phyloP scores from a whole-genome alignment of 2,888 invertebrate species.

The Microctonus hyperodae region DNA sequence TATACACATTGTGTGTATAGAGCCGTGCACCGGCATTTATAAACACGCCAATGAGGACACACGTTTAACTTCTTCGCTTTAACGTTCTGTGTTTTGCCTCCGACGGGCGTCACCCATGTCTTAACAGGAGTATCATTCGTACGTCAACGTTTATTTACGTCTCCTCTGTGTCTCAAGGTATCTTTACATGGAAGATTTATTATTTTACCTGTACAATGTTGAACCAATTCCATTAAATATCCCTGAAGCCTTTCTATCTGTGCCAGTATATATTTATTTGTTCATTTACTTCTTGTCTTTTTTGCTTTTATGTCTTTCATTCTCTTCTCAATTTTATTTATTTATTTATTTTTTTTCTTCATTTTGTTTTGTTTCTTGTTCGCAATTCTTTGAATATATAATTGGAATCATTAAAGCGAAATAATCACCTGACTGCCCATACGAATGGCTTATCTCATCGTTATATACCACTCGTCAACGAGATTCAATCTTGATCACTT shows the following conservation, averaged over 20 bases:
- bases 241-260: conserved; percentile 1
- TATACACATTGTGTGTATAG: not conserved
- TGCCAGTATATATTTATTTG: not conserved
- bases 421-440: not conserved
- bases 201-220: conserved; percentile 19
- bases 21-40: conserved; percentile 13
- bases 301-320: not conserved
- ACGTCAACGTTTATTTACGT: conserved; percentile 25
- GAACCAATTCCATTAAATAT: conserved; percentile 16
- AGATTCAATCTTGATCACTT: conserved; percentile 4
- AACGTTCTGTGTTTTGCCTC: conserved; percentile 19
- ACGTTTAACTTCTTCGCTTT: conserved; percentile 12
- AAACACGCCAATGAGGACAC: conserved; percentile 23
- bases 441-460: not conserved
- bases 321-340: not conserved
- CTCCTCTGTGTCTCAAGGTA: conserved; percentile 18
- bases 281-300: not conserved
- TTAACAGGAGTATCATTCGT: conserved; percentile 24
- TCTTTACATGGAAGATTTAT: conserved; percentile 15
- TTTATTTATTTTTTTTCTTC: not conserved
- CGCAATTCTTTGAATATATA: conserved; percentile 2
- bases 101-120: conserved; percentile 24
- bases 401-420: conserved; percentile 2
- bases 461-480: conserved; percentile 6
- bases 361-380: not conserved